phyloP scores from a whole-genome alignment of 2,113 vertebrate genomes.

The Paratilapia polleni region DNA sequence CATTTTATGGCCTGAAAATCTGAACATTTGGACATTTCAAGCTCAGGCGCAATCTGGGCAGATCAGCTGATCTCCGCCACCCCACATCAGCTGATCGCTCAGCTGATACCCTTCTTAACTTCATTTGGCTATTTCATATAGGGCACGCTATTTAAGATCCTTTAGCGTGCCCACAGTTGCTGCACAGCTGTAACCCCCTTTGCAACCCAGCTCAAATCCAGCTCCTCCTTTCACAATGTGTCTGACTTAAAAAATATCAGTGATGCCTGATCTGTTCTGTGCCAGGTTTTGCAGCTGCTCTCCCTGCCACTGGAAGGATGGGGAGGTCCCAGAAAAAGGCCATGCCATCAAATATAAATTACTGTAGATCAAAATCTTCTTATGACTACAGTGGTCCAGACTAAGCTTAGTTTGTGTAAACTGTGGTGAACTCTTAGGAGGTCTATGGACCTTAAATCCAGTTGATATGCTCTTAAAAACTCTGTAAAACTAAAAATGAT shows the following conservation, averaged over 20 bases:
- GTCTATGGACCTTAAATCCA: not conserved
- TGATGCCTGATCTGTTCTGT: not conserved
- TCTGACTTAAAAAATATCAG: not conserved
- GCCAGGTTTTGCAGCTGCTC: not conserved
- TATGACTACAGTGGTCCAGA: not conserved
- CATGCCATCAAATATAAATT: not conserved
- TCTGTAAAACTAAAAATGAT: not conserved
- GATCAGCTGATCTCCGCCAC: not conserved
- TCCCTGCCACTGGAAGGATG: not conserved
- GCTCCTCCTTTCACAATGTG: not conserved
- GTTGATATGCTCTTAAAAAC: not conserved
- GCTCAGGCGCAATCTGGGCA: not conserved
- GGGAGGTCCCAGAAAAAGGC: not conserved
- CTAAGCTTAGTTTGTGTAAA: too few relatives aligned
- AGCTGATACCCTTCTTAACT: not conserved
- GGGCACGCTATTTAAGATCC: not conserved
- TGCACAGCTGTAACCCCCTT: not conserved
- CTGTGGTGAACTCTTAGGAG: too few relatives aligned
- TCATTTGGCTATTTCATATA: not conserved
- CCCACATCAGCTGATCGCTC: not conserved
- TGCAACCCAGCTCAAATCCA: not conserved
- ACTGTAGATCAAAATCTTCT: not conserved
- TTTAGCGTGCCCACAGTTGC: too few relatives aligned
- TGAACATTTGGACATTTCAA: accelerated
- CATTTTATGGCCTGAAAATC: not conserved